phyloP scores from a whole-genome alignment of 2,113 vertebrate genomes.

The Pagrus major region DNA sequence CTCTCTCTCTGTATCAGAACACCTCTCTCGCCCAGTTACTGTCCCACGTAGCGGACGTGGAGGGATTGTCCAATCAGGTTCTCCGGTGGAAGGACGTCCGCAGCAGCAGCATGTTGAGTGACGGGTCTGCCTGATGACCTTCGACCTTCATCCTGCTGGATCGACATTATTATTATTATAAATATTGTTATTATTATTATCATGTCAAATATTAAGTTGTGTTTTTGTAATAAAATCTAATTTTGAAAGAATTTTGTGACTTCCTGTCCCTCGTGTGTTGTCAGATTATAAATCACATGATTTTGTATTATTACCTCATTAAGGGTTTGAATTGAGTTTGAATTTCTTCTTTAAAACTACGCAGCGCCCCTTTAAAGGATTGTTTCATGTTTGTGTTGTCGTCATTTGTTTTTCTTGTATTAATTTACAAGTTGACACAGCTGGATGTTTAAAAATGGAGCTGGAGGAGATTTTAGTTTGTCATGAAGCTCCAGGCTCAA shows the following conservation, averaged over 20 bases:
- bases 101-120: conserved; percentile 9
- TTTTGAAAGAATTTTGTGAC: neutral
- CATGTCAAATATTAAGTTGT: neutral
- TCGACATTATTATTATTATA: neutral
- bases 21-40: conserved; percentile 82
- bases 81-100: conserved; percentile 84
- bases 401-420: no score
- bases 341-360: no score
- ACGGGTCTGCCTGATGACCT: conserved; percentile 12
- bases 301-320: no score
- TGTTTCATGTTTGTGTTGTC: no score
- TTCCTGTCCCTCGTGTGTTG: no score
- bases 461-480: no score
- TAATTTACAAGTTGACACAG: no score
- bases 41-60: conserved; percentile 81
- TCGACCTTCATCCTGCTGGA: neutral
- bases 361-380: no score
- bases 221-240: neutral
- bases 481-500: no score
- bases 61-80: conserved; percentile 86
- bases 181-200: neutral
- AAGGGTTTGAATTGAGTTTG: no score
- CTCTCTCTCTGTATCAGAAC: conserved; percentile 76
- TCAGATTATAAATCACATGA: no score
- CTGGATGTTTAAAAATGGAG: no score